Evolutionary conservation across 2,888 invertebrate genomes (phyloP).

Genomic region (Latheticus oryzae): DNA sequence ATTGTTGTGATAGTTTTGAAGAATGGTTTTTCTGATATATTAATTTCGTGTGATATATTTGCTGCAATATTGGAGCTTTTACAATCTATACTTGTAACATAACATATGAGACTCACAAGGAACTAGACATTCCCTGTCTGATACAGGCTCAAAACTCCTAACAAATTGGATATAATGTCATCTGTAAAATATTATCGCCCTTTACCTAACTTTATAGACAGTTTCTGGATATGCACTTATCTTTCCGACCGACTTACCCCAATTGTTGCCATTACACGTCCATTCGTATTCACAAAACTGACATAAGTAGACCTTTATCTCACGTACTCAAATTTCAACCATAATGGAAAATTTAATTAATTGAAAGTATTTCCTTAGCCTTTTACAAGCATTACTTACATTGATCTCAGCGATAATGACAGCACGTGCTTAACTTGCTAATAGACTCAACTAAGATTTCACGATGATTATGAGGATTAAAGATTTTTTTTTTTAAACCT

Average conservation of each 20-base stretch:
- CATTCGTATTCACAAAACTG: constrained; percentile 1
- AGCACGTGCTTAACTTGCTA: constrained; percentile 31
- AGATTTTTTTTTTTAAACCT: constrained; percentile 17
- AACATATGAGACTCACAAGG: constrained; percentile 50
- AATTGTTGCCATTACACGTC: constrained; percentile 3
- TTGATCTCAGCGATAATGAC: constrained; percentile 34
- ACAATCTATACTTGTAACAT: constrained; percentile 44
- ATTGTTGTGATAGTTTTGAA: constrained; percentile 43
- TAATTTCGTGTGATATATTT: constrained; percentile 51
- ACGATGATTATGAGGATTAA: constrained; percentile 14
- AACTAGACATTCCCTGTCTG: constrained; percentile 47
- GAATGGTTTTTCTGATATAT: constrained; percentile 46
- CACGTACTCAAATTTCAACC: constrained; percentile 14
- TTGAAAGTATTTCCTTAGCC: constrained; percentile 32
- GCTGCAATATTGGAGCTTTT: constrained; percentile 50
- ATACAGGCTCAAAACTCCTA: constrained; percentile 49
- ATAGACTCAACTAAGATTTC: constrained; percentile 27
- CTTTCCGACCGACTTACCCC: constrained; percentile 23
- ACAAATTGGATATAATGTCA: constrained; percentile 57
- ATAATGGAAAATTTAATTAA: constrained; percentile 28
- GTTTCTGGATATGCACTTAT: constrained; percentile 41
- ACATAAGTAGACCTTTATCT: constrained; percentile 2
- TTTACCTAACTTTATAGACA: constrained; percentile 52
- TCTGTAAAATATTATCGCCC: constrained; percentile 55
- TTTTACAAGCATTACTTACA: constrained; percentile 26